Base-by-base conservation (phyloP, 64 coral and sea anemone species). In the Platygyra sinensis region DNA sequence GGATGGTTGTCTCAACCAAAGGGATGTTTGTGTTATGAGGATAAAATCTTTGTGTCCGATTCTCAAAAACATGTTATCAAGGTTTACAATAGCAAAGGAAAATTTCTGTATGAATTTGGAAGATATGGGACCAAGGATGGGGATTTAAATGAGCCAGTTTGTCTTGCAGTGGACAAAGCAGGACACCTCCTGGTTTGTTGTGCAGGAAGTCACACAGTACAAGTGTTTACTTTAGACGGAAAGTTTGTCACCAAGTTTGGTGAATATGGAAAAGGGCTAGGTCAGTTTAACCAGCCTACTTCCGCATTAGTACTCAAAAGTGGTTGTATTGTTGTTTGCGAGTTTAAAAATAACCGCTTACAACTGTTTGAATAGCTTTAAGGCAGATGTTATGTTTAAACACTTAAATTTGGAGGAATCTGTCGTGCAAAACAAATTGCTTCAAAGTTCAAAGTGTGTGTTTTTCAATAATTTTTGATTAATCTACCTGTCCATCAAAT, bases 81-180 rank as follows among this genome's bases (percentile, higher is more conserved):
- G 38, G 62, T 85, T 52, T 85, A 51, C 81, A 72, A 28, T 8
- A 28, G 5, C 19, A 24, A 85, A 52, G 63, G 81, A 11, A 71
- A 15, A 85, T 51, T 85, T 72, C 28, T 71, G 33, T 71, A 85
- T 25, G 81, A 85, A 28, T 85, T 85, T 85, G 81, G 62, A 10
- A 29, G 20, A 51, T 9, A 38, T 17, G 67, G 27, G 62, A 39
- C 52, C 6, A 4, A 8, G 6, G 89, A 64, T 76, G 80, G 52
- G 24, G 67, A 50, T 12, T 46, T 91, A 22, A 27, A 65, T 50
- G 27, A 25, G 22, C 89, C 89, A 28, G 20, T 10, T n/a, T 80
- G 89, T 10, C 52, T 91, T 38, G 80, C 89, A 39, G 38, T 77
- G 22, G 89, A 91, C n/a, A 83, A 84, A 63, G 28, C 72, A 16